Base-by-base conservation (phyloP, 2,888 invertebrate genomes). In the Cyrtodaria siliqua region DNA sequence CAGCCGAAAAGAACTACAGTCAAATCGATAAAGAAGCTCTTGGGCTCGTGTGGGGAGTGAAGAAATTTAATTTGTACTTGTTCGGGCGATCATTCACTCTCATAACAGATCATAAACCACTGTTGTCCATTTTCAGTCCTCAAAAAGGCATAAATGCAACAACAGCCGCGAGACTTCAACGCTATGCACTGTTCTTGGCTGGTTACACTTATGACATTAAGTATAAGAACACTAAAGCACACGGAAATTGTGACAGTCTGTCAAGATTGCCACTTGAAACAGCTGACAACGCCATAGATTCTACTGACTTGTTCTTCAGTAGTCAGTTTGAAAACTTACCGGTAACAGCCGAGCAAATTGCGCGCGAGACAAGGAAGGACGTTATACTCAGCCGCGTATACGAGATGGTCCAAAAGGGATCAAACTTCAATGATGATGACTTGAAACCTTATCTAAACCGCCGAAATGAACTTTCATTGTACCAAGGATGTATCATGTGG, bases 21-120 rank as follows among this genome's bases (percentile, higher is more conserved):
- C 83, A 85, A 42, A 78, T 84, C 6, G 85, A 86, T 9, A 82
- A 79, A 40, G 69, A 76, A 24, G 70, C 70, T 1, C 33, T 66
- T n/a, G 49, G 90, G 16, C 72, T 93, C 9, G 87, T 93, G 82
- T 79, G 93, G 90, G 12, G 91, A 6, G 86, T 93, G 0, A 86
- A 87, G 42, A 91, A 91, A 76, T 93, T 93, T 79, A 90, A 92
- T 57, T 84, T 89, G 24, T 93, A 91, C 76, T 57, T 94, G 0
- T 91, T 82, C 63, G 93, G 93, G 2, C 78, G 90, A 14, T 76
- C 85, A 16, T 94, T 94, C 73, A 92, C 90, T 9, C 56, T 84
- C 27, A 14, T 72, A n/a, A n/a, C 83, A 6, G 83, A 85, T 56
- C 78, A 85, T 61, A 67, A 76, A 27, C 79, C 84, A 23, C 62